Percentiles rank a stretch among this genome's conserved stretches.
Evolutionary conservation across 2,888 invertebrate species (phyloP).

Genomic region (Pilophorus perplexus): DNA sequence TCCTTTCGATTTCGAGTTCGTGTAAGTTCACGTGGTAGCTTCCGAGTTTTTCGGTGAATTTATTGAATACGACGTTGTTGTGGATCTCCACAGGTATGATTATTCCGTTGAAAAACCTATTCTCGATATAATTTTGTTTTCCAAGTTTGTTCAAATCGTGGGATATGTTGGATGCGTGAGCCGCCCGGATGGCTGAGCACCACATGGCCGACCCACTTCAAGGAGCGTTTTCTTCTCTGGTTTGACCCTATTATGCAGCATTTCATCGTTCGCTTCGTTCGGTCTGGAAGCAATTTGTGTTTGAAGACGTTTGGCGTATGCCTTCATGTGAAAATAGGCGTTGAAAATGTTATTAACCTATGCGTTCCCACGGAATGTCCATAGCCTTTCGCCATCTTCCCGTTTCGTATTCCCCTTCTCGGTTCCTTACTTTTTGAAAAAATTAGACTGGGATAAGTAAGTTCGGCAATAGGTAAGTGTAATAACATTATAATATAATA

Average conservation of each 20-base stretch:
- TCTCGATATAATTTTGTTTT: not conserved
- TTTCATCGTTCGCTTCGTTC: too few relatives aligned
- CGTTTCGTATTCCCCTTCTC: not conserved
- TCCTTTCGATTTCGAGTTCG: slow-evolving; percentile 28
- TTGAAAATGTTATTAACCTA: not conserved
- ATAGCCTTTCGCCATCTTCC: not conserved
- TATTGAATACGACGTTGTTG: not conserved
- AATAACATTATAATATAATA: too few relatives aligned
- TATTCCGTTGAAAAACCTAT: not conserved
- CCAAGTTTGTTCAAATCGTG: not conserved
- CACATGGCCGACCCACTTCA: too few relatives aligned
- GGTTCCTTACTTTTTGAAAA: too few relatives aligned
- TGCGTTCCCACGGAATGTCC: not conserved
- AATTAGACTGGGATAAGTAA: too few relatives aligned
- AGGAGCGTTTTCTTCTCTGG: too few relatives aligned
- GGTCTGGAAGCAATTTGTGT: not conserved
- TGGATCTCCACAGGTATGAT: slow-evolving; percentile 6
- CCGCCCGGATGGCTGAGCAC: too few relatives aligned
- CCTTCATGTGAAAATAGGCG: not conserved
- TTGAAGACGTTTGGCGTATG: not conserved
- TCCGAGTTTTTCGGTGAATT: not conserved
- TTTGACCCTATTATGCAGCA: too few relatives aligned
- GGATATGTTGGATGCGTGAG: not conserved
- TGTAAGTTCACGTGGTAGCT: slow-evolving; percentile 30
- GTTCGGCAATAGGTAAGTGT: too few relatives aligned